These are phyloP conservation scores for Koerneria pararmatus DNA, from an alignment of 2,888 invertebrate genomes.

Conservation along the genomic window DNA sequence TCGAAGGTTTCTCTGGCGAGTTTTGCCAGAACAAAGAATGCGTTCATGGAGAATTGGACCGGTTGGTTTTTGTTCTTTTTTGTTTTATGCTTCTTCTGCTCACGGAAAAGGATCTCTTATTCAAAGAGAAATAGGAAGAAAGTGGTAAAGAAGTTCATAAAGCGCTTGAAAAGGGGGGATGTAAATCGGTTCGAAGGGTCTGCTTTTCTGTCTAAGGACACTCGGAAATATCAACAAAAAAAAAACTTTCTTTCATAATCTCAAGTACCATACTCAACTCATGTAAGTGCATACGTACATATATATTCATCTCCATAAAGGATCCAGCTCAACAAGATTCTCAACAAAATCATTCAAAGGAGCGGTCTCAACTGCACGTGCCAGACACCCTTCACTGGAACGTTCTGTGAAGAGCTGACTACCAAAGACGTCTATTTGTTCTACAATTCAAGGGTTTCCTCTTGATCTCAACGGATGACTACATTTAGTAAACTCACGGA, in stretches of 20 bases:
- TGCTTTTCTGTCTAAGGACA: too few species aligned
- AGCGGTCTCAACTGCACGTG: slow-evolving; percentile 26
- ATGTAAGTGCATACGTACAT: too few species aligned
- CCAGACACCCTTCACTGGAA: slow-evolving; percentile 29
- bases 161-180: too few species aligned
- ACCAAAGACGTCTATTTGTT: slow-evolving; percentile 33
- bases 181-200: too few species aligned
- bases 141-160: too few species aligned
- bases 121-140: too few species aligned
- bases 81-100: too few species aligned
- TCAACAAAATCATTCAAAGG: neutral
- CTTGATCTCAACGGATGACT: neutral
- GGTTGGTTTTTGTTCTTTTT: slow-evolving; percentile 1
- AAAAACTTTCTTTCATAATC: too few species aligned
- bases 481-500: slow-evolving; percentile 1
- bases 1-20: slow-evolving; percentile 26
- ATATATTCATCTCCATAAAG: too few species aligned
- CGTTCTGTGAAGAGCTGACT: slow-evolving; percentile 27
- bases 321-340: neutral
- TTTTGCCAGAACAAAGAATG: slow-evolving; percentile 32
- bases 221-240: too few species aligned
- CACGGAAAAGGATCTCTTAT: too few species aligned
- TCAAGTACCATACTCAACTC: too few species aligned
- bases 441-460: slow-evolving; percentile 29
- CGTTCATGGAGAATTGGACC: slow-evolving; percentile 21